Base-by-base conservation (phyloP, 2,888 invertebrate species). In the Allygus modestus region DNA sequence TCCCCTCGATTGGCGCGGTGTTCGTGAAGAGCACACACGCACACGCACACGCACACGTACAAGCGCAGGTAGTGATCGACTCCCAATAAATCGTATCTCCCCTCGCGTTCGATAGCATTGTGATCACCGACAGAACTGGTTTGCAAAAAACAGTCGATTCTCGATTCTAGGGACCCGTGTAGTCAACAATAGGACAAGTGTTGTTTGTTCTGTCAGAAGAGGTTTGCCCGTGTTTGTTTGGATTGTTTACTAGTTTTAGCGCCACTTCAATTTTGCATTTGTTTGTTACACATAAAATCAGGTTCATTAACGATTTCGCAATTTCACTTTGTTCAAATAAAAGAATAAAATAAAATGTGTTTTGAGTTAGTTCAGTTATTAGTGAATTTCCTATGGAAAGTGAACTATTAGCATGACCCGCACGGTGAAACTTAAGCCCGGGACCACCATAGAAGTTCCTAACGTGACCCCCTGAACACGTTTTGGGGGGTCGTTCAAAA, bases 61-160 rank as follows among this genome's bases (percentile, higher is more conserved):
- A 65, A 28, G 15, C 31, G 11, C 77, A 28, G 77, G 37, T 26
- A 17, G 73, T 23, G 73, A 37, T 77, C 77, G 26, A 28, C 1
- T 15, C 46, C 37, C 28, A 1, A 77, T 77, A 77, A 77, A 77
- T 77, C 77, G 77, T 20, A 26, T 43, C 77, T 28, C 51, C 51
- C 77, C 77, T 51, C 69, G 17, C 31, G 23, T 11, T 4, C 31
- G 51, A 77, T 73, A 17, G 43, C 73, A 41, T 73, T 43, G 73
- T 41, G 0, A 20, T 41, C 43, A 23, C 20, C 58, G 12, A 65
- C 17, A 65, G 15, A 65, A 65, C 65, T 65, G 65, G 46, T 77
- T 77, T 28, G 77, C 77, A 73, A 73, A 73, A 77, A 77, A 77
- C 41, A 51, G 23, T 23, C 37, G 77, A 46, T 77, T 77, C 31